These are phyloP conservation scores for Adelges cooleyi DNA, from an alignment of 1,140 invertebrate genomes.

Conservation along the genomic window DNA sequence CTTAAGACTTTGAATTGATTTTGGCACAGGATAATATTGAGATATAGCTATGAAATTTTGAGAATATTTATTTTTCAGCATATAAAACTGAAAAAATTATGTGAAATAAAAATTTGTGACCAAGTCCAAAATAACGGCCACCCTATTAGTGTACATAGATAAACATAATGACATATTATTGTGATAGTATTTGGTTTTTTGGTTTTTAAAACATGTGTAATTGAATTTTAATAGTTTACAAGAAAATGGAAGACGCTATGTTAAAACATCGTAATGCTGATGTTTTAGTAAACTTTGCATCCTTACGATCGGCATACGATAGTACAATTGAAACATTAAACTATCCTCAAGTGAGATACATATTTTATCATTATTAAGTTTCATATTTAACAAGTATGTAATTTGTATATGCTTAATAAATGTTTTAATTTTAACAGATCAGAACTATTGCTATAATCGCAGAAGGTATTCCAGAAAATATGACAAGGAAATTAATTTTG, in stretches of 20 bases:
- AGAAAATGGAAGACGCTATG: constrained; percentile 95
- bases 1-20: too few species aligned
- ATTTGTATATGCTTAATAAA: not conserved
- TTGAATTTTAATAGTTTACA: constrained; percentile 64
- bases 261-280: constrained; percentile 88
- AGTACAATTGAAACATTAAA: constrained; percentile 87
- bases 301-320: constrained; percentile 92
- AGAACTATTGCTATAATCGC: constrained; percentile 97
- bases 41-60: too few species aligned
- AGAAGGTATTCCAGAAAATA: constrained; percentile 96
- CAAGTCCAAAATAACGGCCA: too few species aligned
- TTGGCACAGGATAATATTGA: too few species aligned
- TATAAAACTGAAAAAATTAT: too few species aligned
- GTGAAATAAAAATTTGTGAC: too few species aligned
- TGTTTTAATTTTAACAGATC: constrained; percentile 48
- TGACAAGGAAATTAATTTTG: constrained; percentile 89
- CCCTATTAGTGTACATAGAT: too few species aligned
- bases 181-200: too few species aligned
- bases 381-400: not conserved
- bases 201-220: not conserved
- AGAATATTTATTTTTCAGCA: too few species aligned
- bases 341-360: constrained; percentile 59
- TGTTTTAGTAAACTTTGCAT: constrained; percentile 98
- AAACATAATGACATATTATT: too few species aligned
- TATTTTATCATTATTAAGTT: not conserved